Base-by-base conservation (phyloP, 2,888 invertebrate genomes). In the Perizoma affinitatum region DNA sequence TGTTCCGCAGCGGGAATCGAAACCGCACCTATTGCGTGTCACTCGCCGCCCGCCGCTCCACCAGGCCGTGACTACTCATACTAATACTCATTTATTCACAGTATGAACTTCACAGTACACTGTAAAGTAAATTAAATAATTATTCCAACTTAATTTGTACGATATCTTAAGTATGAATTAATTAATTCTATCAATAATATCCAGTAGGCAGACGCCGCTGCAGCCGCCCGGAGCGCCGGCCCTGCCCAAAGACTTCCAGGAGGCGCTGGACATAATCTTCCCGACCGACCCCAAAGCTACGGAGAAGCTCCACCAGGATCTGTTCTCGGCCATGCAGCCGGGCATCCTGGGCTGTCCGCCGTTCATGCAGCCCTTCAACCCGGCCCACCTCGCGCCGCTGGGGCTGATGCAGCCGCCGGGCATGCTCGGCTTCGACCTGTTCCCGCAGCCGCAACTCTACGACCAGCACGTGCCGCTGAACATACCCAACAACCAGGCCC, bases 191-290 rank as follows among this genome's bases (percentile, higher is more conserved):
- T 49, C 49, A 0, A 5, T 22, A 22, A 22, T 38, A 51, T 41
- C 7, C 58, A 62, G 62, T 55, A 44, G 45, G 8, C 54, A 43
- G 58, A 65, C 71, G 6, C 72, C 68, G 58, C 65, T 64, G 56
- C 77, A 73, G 22, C 64, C 68, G 9, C 47, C 50, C 22, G 6
- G 72, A 67, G n/a, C 72, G 53, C 80, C 80, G n/a, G 70, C 68
- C 46, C 81, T 95, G 0, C 94, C 94, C 3, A 93, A 94, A 67
- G 95, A 95, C 83, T 92, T 95, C 72, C 95, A 95, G 65, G 95
- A 95, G 56, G 95, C 95, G 0, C 85, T 95, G 5, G 94, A 95
- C 77, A 94, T 95, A 41, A 94, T 95, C 56, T 95, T 95, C 82
- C 95, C 95, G 0, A 76, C 86, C 0, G 70, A 69, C 47, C 86